A percentile compares a stretch with the other conserved stretches of the same genome.
Conservation (phyloP, 53 echinoderm and acorn worm genomes). For the Paelopatides confundens region DNA sequence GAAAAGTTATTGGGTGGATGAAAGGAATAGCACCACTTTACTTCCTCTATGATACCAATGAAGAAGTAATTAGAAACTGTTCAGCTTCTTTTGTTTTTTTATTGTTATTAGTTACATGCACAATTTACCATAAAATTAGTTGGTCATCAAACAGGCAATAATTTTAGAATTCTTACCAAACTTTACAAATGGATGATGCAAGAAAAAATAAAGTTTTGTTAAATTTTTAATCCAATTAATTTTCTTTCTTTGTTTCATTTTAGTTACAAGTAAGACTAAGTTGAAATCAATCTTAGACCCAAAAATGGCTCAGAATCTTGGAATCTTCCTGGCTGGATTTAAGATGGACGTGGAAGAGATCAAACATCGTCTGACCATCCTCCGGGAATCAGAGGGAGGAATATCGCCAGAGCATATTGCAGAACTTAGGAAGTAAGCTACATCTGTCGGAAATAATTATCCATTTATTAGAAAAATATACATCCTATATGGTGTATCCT, state of each 20-base stretch:
- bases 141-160: neutral
- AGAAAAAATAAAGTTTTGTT: too few species aligned
- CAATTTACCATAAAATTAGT: neutral
- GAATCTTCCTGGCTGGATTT: conserved; percentile 97
- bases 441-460: too few species aligned
- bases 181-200: too few species aligned
- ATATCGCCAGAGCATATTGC: conserved; percentile 89
- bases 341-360: conserved; percentile 97
- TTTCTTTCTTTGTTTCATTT: neutral
- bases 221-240: too few species aligned
- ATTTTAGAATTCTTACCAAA: neutral
- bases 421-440: conserved; percentile 81
- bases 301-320: conserved; percentile 97
- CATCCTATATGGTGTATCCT: too few species aligned
- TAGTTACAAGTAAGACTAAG: conserved; percentile 83
- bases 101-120: too few species aligned
- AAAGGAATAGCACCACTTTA: too few species aligned
- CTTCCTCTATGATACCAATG: too few species aligned
- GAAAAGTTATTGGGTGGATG: too few species aligned
- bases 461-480: too few species aligned
- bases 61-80: too few species aligned
- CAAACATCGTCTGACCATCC: conserved; percentile 83
- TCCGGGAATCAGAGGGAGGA: conserved; percentile 89
- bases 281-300: conserved; percentile 92
- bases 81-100: too few species aligned